These are phyloP conservation scores for Palythoa heliodiscus DNA, from an alignment of 92 coral and sea anemone species.

Conservation along the genomic window DNA sequence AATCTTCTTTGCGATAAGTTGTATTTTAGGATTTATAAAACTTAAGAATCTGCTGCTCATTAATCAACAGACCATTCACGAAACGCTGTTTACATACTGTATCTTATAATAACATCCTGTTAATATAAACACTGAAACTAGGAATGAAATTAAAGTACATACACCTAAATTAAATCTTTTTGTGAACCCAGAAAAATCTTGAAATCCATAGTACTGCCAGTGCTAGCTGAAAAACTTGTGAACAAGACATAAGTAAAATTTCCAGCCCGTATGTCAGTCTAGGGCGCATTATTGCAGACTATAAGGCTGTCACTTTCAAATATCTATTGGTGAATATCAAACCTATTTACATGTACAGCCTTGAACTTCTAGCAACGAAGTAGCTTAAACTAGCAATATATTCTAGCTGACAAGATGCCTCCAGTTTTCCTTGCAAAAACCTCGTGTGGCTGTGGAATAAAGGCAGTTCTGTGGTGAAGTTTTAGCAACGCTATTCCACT, in stretches of 20 bases:
- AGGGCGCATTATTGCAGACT: not conserved
- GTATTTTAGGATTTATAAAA: conserved; percentile 17
- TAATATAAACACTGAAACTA: not conserved
- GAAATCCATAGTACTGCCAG: not conserved
- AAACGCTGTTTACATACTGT: conserved; percentile 4
- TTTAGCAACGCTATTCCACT: too few relatives aligned
- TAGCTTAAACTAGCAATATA: too few relatives aligned
- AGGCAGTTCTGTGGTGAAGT: too few relatives aligned
- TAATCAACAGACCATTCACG: conserved; percentile 20
- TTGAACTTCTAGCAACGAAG: too few relatives aligned
- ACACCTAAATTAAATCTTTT: not conserved
- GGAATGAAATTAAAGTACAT: conserved; percentile 10
- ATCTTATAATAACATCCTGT: conserved; percentile 3
- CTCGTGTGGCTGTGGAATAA: too few relatives aligned
- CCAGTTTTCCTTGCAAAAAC: too few relatives aligned
- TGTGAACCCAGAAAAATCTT: not conserved
- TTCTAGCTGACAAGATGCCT: too few relatives aligned
- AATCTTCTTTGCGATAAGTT: not conserved
- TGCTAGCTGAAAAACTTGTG: conserved; percentile 6
- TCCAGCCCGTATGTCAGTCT: too few relatives aligned
- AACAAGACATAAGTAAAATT: not conserved
- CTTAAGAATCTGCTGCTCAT: conserved; percentile 13
- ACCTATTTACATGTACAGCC: too few relatives aligned
- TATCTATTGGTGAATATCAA: too few relatives aligned
- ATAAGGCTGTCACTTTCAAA: too few relatives aligned